Base-by-base conservation (phyloP, 2,113 vertebrate genomes). In the Lontra canadensis region DNA sequence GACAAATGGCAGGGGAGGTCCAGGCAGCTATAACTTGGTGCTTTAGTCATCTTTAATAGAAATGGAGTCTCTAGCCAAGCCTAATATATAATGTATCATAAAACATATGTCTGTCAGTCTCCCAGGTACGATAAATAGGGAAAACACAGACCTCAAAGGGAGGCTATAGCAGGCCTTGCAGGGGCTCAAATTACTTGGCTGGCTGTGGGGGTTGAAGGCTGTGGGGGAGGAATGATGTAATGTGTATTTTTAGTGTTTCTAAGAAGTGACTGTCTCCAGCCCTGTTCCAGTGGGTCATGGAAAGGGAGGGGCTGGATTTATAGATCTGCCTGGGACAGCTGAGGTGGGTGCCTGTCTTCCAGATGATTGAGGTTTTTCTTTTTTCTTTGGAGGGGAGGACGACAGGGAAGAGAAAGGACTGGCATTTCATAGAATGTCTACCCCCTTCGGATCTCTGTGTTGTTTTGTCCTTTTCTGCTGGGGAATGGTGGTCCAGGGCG, bases 171-270 rank as follows among this genome's bases (percentile, higher is more conserved):
- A 67, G 52, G 71, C 78, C 20, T 92, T 88, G 55, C 94, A 93
- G 88, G 90, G 96, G 80, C 90, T 98, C 95, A 92, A 86, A 97
- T 98, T 97, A 97, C 96, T 97, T 96, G 95, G 84, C 90, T 97
- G 89, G n/a, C 85, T 90, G 86, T 88, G 11, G 88, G 95, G 73
- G 65, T 71, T 96, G 96, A 82, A 97, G 55, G 69, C 76, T 90
- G 71, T 94, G 84, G 81, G 78, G 90, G 88, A 97, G 94, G 88
- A 96, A 96, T 97, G 97, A 98, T 95, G 97, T 97, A 95, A 98
- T 98, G 83, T 90, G 18, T 97, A 98, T 98, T 97, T 98, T 97
- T 98, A 98, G 96, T 96, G 44, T 98, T 97, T 98, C 96, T 97
- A 97, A 96, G 97, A 98, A 98, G 92, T 97, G 94, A 96, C 95